phyloP scores from a whole-genome alignment of 2,113 vertebrate genomes.

The Arenaria interpres region DNA sequence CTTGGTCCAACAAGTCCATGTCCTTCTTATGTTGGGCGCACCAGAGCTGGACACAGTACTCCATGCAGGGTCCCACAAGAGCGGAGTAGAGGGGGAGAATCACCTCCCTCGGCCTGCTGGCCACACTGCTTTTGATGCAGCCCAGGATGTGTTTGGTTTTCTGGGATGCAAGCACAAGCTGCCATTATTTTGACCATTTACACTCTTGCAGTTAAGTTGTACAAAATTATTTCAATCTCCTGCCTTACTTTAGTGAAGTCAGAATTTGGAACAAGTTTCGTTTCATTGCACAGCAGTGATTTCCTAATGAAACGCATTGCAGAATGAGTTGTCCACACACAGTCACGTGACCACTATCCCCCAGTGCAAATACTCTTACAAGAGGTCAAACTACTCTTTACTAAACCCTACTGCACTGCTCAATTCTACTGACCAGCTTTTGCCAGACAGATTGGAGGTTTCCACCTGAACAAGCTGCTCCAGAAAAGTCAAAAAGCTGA shows the following conservation, averaged over 20 bases:
- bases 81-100: not conserved
- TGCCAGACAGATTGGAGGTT: not conserved
- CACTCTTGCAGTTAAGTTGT: not conserved
- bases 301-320: not conserved
- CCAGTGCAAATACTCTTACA: not conserved
- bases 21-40: not conserved
- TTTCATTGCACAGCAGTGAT: not conserved
- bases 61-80: not conserved
- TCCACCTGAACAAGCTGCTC: not conserved
- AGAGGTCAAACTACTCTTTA: not conserved
- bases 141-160: not conserved
- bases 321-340: not conserved
- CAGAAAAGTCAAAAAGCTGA: not conserved
- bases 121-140: not conserved
- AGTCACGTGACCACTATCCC: rapidly evolving
- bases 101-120: not conserved
- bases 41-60: not conserved
- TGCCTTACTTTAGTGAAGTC: not conserved
- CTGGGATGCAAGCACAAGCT: not conserved
- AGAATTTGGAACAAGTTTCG: not conserved
- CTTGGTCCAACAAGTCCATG: not conserved
- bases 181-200: not conserved
- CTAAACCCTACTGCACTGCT: not conserved
- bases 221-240: not conserved
- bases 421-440: not conserved